Evolutionary conservation across 1,140 invertebrate species (phyloP).

Genomic region (Bombus superbus): DNA sequence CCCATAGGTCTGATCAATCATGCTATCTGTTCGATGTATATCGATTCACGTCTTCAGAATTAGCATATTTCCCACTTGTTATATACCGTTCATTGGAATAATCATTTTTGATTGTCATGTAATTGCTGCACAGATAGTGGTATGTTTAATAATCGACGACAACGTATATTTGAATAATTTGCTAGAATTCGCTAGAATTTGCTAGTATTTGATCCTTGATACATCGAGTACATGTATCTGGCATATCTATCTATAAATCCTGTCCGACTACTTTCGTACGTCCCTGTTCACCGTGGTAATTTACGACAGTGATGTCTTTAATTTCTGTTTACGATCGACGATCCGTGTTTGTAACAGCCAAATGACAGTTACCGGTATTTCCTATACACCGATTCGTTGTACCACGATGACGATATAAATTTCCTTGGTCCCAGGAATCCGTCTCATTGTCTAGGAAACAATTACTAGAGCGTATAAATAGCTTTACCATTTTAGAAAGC

Average conservation of each 20-base stretch:
- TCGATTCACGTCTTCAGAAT: conserved; percentile 17
- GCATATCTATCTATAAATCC: not conserved
- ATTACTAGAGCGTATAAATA: conserved; percentile 26
- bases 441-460: not conserved
- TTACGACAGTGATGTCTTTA: not conserved
- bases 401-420: not conserved
- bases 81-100: not conserved
- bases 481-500: not conserved
- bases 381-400: not conserved
- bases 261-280: not conserved
- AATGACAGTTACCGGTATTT: not conserved
- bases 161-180: not conserved
- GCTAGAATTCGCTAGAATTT: not conserved
- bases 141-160: not conserved
- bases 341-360: not conserved
- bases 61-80: not conserved
- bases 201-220: not conserved
- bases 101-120: not conserved
- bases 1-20: not conserved
- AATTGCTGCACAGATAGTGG: not conserved
- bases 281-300: not conserved
- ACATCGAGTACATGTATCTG: no score
- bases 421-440: not conserved
- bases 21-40: not conserved
- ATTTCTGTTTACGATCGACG: not conserved